A percentile compares a stretch with the other conserved stretches of the same genome.
Evolutionary conservation across 2,113 vertebrate genomes (phyloP).

Genomic region (Amazona guildingii): DNA sequence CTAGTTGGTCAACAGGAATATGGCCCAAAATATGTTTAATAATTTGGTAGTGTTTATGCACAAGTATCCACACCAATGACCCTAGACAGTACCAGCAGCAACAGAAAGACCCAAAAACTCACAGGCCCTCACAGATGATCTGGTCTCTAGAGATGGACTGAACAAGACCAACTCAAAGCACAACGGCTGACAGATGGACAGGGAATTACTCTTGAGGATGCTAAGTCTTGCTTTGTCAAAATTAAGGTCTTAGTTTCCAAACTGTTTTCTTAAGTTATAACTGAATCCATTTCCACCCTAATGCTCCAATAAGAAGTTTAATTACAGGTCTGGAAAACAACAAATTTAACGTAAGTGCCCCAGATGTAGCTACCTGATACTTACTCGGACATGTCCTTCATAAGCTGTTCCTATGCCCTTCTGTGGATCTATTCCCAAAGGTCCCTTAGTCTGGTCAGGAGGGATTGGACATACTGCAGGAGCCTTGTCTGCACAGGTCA

Average conservation of each 20-base stretch:
- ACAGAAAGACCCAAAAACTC: not conserved
- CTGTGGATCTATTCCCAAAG: conserved; percentile 94
- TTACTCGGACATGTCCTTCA: conserved; percentile 93
- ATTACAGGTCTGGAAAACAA: not conserved
- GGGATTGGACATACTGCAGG: conserved; percentile 93
- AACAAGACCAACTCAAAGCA: not conserved
- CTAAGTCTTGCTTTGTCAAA: not conserved
- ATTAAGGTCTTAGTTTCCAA: not conserved
- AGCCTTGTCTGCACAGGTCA: conserved; percentile 97
- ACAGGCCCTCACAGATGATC: not conserved
- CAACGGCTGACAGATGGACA: not conserved
- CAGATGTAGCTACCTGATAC: conserved; percentile 41
- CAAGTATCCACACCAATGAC: not conserved
- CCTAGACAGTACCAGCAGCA: not conserved
- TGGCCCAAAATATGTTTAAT: not conserved
- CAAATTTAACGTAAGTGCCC: not conserved
- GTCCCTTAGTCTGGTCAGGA: conserved; percentile 93
- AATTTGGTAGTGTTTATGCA: not conserved
- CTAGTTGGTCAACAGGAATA: not conserved
- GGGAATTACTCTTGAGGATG: not conserved
- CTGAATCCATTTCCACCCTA: fast-evolving
- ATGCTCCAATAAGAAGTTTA: not conserved
- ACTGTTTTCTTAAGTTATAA: not conserved
- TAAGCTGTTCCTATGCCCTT: conserved; percentile 95
- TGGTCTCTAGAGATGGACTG: not conserved